phyloP scores from a whole-genome alignment of 2,113 vertebrate species.

The Mystacornis crossleyi region DNA sequence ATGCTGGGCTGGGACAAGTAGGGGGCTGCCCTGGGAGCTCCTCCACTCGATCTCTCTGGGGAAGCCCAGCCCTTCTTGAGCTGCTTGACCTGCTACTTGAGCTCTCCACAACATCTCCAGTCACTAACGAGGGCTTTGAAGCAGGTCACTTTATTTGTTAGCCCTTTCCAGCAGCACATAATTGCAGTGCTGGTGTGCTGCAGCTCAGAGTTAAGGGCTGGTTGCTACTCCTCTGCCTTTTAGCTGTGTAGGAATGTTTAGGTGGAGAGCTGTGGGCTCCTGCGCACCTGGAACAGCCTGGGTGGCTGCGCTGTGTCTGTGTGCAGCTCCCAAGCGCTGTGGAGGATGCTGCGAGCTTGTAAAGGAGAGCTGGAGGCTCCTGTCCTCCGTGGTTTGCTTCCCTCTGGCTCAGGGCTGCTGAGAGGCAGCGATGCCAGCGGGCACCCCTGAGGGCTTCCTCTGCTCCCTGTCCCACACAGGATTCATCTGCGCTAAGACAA shows the following conservation, averaged over 20 bases:
- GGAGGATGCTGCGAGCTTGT: not conserved
- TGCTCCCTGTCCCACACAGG: rapidly evolving
- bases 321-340: not conserved
- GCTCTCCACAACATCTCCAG: not conserved
- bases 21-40: not conserved
- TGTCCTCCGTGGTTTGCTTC: not conserved
- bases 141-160: not conserved
- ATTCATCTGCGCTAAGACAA: not conserved
- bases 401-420: rapidly evolving
- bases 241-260: rapidly evolving
- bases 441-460: not conserved
- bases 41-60: not conserved
- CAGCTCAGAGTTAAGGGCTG: not conserved
- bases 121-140: not conserved
- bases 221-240: not conserved
- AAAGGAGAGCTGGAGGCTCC: not conserved
- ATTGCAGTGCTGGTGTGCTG: not conserved
- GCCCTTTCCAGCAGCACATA: not conserved
- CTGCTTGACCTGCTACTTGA: not conserved
- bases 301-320: not conserved
- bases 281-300: not conserved
- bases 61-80: not conserved
- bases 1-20: rapidly evolving
- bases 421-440: not conserved
- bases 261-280: not conserved